phyloP scores from a whole-genome alignment of 2,797 vertebrate genomes.

The Darevskia nairensis region DNA sequence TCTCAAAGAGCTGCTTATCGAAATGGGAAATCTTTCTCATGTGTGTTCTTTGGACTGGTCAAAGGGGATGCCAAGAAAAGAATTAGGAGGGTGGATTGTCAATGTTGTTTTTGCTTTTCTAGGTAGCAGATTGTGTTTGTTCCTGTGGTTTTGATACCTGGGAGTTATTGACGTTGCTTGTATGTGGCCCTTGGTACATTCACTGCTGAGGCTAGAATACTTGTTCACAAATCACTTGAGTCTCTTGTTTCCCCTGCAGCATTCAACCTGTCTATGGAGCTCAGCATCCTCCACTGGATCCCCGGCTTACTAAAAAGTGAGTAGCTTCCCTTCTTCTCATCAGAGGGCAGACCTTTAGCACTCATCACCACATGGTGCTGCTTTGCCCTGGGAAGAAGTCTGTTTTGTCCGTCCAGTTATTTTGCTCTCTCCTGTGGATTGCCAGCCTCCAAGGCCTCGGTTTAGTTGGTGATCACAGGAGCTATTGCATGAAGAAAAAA shows the following conservation, averaged over 20 bases:
- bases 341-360: background rate
- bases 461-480: background rate
- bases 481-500: background rate
- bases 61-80: background rate
- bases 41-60: background rate
- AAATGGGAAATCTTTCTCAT: slow-evolving; percentile 9
- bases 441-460: background rate
- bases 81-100: background rate
- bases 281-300: slow-evolving; percentile 95
- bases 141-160: slow-evolving; percentile 29
- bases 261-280: slow-evolving; percentile 97
- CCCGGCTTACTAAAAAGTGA: slow-evolving; percentile 91
- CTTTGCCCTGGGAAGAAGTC: background rate
- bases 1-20: slow-evolving; percentile 7
- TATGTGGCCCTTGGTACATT: background rate
- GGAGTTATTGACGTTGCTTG: slow-evolving; percentile 33
- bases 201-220: background rate
- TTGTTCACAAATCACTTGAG: slow-evolving; percentile 8
- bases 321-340: slow-evolving; percentile 61
- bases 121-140: slow-evolving; percentile 27
- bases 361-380: background rate
- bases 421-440: slow-evolving; percentile 18
- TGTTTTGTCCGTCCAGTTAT: background rate
- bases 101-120: background rate
- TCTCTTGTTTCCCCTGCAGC: slow-evolving; percentile 74